Conservation (phyloP, 2,797 vertebrate species). For the Micrastur ruficollis region DNA sequence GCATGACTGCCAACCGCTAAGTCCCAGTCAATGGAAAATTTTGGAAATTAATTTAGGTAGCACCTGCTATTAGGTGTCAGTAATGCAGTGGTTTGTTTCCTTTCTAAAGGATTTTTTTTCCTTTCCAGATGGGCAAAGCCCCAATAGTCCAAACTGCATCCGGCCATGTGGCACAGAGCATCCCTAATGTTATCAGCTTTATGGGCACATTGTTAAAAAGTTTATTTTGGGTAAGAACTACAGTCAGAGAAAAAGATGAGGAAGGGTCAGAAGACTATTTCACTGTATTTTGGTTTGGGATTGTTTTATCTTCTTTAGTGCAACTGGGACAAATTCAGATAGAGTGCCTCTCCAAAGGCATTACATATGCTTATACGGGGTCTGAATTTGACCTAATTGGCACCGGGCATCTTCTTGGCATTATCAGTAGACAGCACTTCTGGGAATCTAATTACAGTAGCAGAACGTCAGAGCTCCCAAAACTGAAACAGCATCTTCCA, state of each 20-base stretch:
- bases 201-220: neutral
- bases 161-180: neutral
- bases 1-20: neutral
- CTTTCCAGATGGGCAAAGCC: neutral
- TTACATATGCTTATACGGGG: neutral
- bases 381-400: neutral
- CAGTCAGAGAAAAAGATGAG: neutral
- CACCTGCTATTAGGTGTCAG: neutral
- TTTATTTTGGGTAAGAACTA: neutral
- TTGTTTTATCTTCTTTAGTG: neutral
- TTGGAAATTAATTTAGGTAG: neutral
- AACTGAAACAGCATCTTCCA: neutral
- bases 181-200: neutral
- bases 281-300: neutral
- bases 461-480: neutral
- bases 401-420: neutral
- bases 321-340: neutral
- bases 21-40: neutral
- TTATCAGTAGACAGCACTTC: neutral
- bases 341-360: neutral
- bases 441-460: neutral
- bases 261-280: neutral
- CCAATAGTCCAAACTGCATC: neutral
- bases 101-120: neutral
- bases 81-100: neutral